Evolutionary conservation across 2,797 vertebrate species (phyloP).

Genomic region (Tragopan temminckii): DNA sequence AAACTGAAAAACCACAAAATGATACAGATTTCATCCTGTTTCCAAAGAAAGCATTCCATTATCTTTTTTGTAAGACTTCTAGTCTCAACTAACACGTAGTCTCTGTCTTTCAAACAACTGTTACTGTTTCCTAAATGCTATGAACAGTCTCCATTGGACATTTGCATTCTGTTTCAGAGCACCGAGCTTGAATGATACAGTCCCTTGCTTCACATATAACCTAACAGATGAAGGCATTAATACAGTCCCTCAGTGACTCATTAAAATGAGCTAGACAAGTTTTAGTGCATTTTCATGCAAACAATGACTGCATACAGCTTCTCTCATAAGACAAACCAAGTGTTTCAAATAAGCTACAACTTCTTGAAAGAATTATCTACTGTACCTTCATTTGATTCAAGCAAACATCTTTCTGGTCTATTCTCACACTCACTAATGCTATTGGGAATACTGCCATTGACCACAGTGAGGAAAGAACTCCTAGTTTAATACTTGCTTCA

Average conservation of each 20-base stretch:
- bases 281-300: constrained; percentile 7
- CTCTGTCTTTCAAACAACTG: background rate
- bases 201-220: constrained; percentile 8
- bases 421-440: background rate
- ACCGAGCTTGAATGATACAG: background rate
- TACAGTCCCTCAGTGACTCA: constrained; percentile 46
- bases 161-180: background rate
- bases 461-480: background rate
- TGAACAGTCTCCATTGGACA: background rate
- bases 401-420: background rate
- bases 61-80: background rate
- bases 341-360: background rate
- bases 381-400: background rate
- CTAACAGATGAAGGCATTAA: constrained; percentile 8
- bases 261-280: constrained; percentile 48
- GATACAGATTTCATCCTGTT: background rate
- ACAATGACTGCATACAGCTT: background rate
- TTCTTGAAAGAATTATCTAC: background rate
- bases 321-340: background rate
- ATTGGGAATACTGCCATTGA: background rate
- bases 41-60: background rate
- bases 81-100: background rate
- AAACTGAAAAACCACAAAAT: background rate
- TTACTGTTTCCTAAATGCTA: background rate
- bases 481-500: background rate